Evolutionary conservation across 2,888 invertebrate genomes (phyloP).

Genomic region (Colostygia pectinataria): DNA sequence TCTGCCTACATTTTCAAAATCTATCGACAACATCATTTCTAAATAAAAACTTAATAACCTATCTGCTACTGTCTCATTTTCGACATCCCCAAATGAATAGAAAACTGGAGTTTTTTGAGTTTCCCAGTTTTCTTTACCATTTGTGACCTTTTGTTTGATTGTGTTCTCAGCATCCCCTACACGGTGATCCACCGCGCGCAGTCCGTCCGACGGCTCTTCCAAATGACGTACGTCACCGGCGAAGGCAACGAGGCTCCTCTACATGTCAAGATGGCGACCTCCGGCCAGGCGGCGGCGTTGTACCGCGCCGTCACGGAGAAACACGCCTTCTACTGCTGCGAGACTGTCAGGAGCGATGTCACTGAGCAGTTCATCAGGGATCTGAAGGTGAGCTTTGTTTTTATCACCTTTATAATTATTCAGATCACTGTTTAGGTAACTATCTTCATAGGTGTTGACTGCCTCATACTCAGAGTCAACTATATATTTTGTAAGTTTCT

Average conservation of each 20-base stretch:
- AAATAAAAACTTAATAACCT: too few relatives aligned
- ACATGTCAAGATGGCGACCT: conserved; percentile 91
- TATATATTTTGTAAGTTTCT: too few relatives aligned
- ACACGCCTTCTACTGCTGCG: conserved; percentile 96
- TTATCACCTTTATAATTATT: too few relatives aligned
- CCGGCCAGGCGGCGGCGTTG: conserved; percentile 90
- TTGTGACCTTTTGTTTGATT: neutral
- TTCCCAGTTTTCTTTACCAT: too few relatives aligned
- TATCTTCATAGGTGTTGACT: too few relatives aligned
- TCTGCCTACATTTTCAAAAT: too few relatives aligned
- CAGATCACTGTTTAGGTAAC: neutral
- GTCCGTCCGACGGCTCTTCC: conserved; percentile 88
- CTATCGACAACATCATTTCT: too few relatives aligned
- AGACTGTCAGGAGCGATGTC: conserved; percentile 93
- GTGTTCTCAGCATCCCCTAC: conserved; percentile 87
- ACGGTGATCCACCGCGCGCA: conserved; percentile 91
- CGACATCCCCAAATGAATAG: too few relatives aligned
- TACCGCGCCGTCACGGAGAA: conserved; percentile 95
- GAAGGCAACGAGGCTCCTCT: conserved; percentile 87
- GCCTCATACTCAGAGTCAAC: too few relatives aligned
- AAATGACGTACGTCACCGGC: conserved; percentile 87
- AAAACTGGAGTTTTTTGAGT: too few relatives aligned
- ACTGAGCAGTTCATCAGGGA: conserved; percentile 95
- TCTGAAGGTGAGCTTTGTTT: conserved; percentile 89
- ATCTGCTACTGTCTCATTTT: too few relatives aligned